Conservation (phyloP, 1,140 invertebrate genomes). For the Patella vulgata region DNA sequence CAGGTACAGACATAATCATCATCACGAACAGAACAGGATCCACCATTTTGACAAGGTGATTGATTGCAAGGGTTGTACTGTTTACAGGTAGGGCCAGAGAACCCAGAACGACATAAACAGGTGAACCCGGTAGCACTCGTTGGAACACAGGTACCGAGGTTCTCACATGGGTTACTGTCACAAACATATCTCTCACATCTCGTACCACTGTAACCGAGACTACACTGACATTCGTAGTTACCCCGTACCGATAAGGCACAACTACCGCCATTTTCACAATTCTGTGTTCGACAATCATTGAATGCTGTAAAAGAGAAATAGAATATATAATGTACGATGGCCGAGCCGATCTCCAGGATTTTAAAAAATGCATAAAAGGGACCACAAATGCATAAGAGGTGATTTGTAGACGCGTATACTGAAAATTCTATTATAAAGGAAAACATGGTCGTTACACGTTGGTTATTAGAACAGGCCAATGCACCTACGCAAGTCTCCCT, state of each 20-base stretch:
- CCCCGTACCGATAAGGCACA: constrained; percentile 24
- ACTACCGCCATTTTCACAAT: constrained; percentile 22
- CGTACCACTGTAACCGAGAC: constrained; percentile 68
- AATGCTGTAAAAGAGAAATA: constrained; percentile 11
- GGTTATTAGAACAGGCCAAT: no score
- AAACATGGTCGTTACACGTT: no score
- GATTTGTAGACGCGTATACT: no score
- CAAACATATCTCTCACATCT: constrained; percentile 75
- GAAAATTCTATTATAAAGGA: no score
- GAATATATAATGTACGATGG: background rate
- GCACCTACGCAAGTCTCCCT: no score
- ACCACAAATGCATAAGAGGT: no score
- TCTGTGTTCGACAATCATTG: constrained; percentile 13
- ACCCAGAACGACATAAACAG: constrained; percentile 46
- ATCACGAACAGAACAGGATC: constrained; percentile 83
- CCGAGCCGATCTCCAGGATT: constrained; percentile 1
- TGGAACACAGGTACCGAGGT: constrained; percentile 42
- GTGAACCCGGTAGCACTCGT: constrained; percentile 23
- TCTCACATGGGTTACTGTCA: constrained; percentile 40
- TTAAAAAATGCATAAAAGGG: no score
- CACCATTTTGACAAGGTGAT: constrained; percentile 90
- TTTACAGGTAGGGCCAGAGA: constrained; percentile 39
- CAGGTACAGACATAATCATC: constrained; percentile 91
- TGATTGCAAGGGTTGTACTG: constrained; percentile 84
- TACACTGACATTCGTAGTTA: constrained; percentile 23